Evolutionary conservation across 2,113 vertebrate genomes (phyloP).

Genomic region (Capreolus pygargus): DNA sequence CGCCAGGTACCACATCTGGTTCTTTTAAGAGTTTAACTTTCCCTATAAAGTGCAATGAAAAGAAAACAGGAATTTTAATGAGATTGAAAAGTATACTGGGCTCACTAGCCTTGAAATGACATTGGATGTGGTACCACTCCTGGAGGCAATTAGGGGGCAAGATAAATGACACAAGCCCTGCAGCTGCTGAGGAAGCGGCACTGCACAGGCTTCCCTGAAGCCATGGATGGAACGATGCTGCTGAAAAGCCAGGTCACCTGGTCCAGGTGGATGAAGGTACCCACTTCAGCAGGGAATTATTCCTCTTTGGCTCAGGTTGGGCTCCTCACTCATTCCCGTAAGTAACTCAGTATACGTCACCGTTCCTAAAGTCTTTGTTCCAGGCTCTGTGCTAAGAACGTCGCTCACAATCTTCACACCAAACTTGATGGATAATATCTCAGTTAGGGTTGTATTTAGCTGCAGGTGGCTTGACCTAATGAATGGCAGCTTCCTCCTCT

Average conservation of each 20-base stretch:
- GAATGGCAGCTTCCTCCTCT: no score
- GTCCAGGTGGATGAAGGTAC: neutral
- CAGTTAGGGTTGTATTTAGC: neutral
- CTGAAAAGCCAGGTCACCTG: neutral
- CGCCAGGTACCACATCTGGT: neutral
- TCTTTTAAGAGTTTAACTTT: neutral
- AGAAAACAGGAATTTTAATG: neutral
- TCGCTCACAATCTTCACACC: neutral
- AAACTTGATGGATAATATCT: neutral
- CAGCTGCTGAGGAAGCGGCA: neutral
- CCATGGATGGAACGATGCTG: accelerated
- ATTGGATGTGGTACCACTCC: neutral
- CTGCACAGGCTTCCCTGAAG: neutral
- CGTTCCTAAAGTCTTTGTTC: neutral
- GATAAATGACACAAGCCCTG: neutral
- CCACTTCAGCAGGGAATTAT: no score
- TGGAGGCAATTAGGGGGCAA: neutral
- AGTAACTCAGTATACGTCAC: neutral
- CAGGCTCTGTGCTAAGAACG: neutral
- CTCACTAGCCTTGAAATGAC: neutral
- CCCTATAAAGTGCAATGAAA: neutral
- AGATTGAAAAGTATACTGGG: neutral
- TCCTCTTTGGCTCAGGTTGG: accelerated
- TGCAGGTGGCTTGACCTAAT: neutral
- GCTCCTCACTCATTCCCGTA: neutral